Evolutionary conservation across 2,113 vertebrate species (phyloP).

Genomic region (Dermatemys mawii): DNA sequence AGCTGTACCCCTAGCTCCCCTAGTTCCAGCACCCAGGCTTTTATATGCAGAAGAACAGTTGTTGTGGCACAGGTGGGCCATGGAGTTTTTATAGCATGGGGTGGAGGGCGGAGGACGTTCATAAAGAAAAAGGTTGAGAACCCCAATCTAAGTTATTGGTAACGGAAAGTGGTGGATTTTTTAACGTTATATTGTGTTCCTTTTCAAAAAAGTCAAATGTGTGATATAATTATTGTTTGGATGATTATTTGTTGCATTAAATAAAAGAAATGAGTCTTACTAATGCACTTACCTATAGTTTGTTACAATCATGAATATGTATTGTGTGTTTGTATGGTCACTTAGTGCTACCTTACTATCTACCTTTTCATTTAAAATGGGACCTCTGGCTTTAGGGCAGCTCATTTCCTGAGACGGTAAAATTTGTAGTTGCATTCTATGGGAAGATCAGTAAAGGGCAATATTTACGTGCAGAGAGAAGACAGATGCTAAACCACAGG

Average conservation of each 20-base stretch:
- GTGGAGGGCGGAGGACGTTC: too few relatives aligned
- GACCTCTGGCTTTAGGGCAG: background rate
- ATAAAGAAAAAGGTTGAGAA: too few relatives aligned
- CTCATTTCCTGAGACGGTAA: conserved; percentile 4
- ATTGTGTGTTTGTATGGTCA: background rate
- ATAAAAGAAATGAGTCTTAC: background rate
- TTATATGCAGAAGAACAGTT: too few relatives aligned
- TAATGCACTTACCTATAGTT: background rate
- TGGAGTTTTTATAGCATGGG: too few relatives aligned
- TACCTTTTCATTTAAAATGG: background rate
- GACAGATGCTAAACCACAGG: conserved; percentile 15
- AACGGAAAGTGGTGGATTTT: background rate
- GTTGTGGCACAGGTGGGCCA: too few relatives aligned
- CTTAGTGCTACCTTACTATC: background rate
- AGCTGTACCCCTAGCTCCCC: too few relatives aligned
- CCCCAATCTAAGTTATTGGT: background rate
- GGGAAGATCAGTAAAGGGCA: conserved; percentile 28
- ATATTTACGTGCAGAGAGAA: conserved; percentile 19
- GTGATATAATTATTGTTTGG: background rate
- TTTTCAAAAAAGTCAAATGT: background rate
- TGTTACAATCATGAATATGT: background rate
- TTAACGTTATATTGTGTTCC: background rate
- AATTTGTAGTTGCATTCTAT: background rate
- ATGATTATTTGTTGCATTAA: background rate
- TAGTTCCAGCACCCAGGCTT: too few relatives aligned